Percentiles rank a stretch among this genome's conserved stretches.
phyloP scores from a whole-genome alignment of 1,140 invertebrate genomes.

The Drosophila chauvacae region DNA sequence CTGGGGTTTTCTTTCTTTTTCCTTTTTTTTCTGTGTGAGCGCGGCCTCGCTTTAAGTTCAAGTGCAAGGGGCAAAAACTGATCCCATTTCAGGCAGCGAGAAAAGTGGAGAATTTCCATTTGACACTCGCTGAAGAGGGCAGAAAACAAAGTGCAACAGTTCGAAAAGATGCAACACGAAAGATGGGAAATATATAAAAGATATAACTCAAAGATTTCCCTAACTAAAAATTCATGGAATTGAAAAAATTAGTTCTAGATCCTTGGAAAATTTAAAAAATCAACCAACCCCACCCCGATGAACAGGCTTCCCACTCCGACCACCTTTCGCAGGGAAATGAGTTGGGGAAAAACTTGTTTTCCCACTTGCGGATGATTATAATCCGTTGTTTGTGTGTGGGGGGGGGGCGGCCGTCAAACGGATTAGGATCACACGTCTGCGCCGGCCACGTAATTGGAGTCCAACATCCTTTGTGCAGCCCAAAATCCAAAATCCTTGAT shows the following conservation, averaged over 20 bases:
- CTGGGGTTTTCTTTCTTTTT: background rate
- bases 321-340: conserved; percentile 16
- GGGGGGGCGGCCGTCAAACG: conserved; percentile 55
- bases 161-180: too few relatives aligned
- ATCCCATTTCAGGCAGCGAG: conserved; percentile 32
- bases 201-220: background rate
- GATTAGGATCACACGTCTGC: conserved; percentile 65
- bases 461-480: conserved; percentile 66
- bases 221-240: background rate
- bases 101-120: conserved; percentile 19
- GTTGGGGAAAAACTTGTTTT: conserved; percentile 17
- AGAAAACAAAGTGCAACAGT: conserved; percentile 26
- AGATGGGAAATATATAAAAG: background rate
- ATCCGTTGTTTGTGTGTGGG: conserved; percentile 63
- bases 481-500: conserved; percentile 60
- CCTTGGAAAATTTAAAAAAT: background rate
- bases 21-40: background rate
- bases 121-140: conserved; percentile 44
- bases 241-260: background rate
- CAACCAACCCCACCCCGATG: background rate
- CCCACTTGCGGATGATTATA: conserved; percentile 66
- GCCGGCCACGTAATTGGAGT: conserved; percentile 62
- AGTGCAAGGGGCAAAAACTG: conserved; percentile 53
- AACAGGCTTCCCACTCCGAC: background rate
- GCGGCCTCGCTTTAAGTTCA: conserved; percentile 69